Conservation (phyloP, 2,797 vertebrate species). For the Chelonia mydas region DNA sequence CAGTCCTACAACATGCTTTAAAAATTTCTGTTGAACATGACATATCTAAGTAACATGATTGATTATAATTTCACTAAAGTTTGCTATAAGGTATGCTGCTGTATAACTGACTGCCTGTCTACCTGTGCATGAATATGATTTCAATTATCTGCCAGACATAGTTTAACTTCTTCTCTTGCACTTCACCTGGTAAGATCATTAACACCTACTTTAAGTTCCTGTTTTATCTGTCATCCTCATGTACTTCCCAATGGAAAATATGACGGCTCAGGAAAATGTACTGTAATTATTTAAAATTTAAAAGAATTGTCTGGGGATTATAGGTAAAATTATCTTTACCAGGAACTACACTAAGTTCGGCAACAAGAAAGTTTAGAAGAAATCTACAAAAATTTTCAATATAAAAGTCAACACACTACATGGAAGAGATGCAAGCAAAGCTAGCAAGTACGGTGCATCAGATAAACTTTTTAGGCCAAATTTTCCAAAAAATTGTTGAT, state of each 20-base stretch:
- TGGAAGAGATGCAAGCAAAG: neutral
- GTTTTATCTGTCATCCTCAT: neutral
- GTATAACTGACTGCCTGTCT: conserved; percentile 21
- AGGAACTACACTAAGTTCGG: neutral
- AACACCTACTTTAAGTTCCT: neutral
- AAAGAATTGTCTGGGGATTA: neutral
- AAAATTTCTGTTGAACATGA: conserved; percentile 35
- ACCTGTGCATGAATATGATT: conserved; percentile 20
- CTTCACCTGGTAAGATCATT: conserved; percentile 40
- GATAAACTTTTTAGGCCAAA: neutral
- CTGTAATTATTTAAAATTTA: neutral
- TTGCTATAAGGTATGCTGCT: neutral
- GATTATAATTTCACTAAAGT: conserved; percentile 38
- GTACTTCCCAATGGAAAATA: neutral
- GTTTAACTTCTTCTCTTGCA: neutral
- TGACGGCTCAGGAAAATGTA: neutral
- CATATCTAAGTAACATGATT: conserved; percentile 25
- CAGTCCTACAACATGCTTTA: conserved; percentile 40
- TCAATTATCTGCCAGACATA: neutral
- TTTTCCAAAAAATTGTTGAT: neutral
- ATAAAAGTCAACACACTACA: neutral
- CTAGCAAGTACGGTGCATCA: neutral
- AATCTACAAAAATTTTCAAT: neutral
- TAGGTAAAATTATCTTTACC: neutral
- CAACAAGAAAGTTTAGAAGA: neutral